Conservation (phyloP, 2,113 vertebrate species). For the Rutilus rutilus region DNA sequence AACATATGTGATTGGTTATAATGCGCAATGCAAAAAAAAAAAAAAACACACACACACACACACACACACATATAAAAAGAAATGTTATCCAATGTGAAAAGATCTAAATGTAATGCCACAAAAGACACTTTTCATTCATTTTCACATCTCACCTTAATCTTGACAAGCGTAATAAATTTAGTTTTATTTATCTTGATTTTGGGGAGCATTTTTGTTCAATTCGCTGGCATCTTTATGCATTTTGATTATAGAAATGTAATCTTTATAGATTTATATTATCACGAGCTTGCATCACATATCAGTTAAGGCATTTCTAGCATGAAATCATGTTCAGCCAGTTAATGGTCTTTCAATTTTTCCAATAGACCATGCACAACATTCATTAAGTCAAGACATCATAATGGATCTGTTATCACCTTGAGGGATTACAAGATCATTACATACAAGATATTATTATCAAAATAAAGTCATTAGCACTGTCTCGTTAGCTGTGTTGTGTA, state of each 20-base stretch:
- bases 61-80: too few relatives aligned
- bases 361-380: background rate
- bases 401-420: slow-evolving; percentile 3
- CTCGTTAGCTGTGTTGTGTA: slow-evolving; percentile 5
- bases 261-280: background rate
- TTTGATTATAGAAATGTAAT: background rate
- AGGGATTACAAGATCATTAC: slow-evolving; percentile 24
- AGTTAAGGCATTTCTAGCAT: background rate
- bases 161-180: too few relatives aligned
- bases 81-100: too few relatives aligned
- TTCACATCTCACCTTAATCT: too few relatives aligned
- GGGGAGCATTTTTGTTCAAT: too few relatives aligned
- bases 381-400: slow-evolving; percentile 1
- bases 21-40: too few relatives aligned
- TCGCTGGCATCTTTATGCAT: too few relatives aligned
- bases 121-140: too few relatives aligned
- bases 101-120: too few relatives aligned
- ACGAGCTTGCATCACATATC: background rate
- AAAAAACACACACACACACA: too few relatives aligned
- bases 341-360: background rate
- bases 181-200: too few relatives aligned
- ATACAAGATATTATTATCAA: slow-evolving; percentile 3
- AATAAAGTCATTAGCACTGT: background rate
- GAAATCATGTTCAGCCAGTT: background rate
- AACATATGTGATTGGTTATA: too few relatives aligned